Evolutionary conservation across 2,797 vertebrate species (phyloP), one percentile per base, ranked within the genome.

Genomic region (Diglossa cyanea): DNA sequence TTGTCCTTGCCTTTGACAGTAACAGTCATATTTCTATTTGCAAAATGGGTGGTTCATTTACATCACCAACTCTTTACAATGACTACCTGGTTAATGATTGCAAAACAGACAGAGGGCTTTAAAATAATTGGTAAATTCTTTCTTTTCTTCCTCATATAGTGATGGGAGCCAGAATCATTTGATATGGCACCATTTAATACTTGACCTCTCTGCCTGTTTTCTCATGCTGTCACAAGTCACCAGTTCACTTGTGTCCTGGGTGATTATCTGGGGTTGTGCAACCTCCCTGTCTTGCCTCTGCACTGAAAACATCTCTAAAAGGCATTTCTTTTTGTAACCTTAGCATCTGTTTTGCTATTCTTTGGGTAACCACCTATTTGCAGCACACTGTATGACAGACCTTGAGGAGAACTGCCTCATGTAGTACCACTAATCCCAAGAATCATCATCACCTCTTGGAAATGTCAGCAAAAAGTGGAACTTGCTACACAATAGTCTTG

Each of bases 51-150:
- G 61, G 53, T 44, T 89, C 17, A 5, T 85, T 91, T 77, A 35
- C 53, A 53, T 87, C 63, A 71, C n/a, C 61, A 54, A 0, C 50
- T 53, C 71, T 89, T 85, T 65, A 77, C 57, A 71, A 9, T 10
- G 20, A 15, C 45, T 88, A 4, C 68, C n/a, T 89, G 79, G 93
- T 91, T 93, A 93, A 92, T 83, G 77, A 74, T 89, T 85, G 35
- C 47, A 77, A 77, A 54, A 63, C 26, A 44, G 40, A 68, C 18
- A 61, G 66, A 91, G 18, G 4, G 6, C n/a, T 81, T 88, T 76
- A 55, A 72, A 93, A 62, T n/a, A 65, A 35, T 13, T 7, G 9
- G 23, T 71, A 73, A 76, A 30, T 30, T 58, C 5, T 65, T 86
- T 86, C 39, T 88, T 65, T 17, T 28, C 35, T 21, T 85, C 33